Evolutionary conservation across 2,113 vertebrate genomes (phyloP), one percentile per base, ranked within the genome.

Genomic region (Montifringilla adamsi): DNA sequence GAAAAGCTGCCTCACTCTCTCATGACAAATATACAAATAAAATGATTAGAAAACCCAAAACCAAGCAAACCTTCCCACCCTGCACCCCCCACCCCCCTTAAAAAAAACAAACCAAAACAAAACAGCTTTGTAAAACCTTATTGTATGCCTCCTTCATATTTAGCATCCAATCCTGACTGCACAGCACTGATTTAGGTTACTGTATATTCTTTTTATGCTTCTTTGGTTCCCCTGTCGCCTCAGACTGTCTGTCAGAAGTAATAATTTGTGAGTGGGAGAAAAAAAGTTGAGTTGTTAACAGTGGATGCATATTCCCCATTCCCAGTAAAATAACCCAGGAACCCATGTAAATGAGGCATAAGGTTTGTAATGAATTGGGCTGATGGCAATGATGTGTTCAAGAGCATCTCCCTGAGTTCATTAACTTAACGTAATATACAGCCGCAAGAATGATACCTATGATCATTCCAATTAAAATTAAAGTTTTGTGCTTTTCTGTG

Each of bases 341-440:
- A 74, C 50, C 64, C 76, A 89, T 93, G 89, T 90, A 96, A 97
- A 98, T 97, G 95, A 97, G 62, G 77, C 91, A 94, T 94, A 90
- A 15, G 83, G 69, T 93, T 95, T 93, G 63, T 96, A 97, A 97
- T 94, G 95, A 96, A 97, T 91, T 95, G 87, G 85, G 81, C 63
- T 84, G 68, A 97, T 95, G 59, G 13, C 1, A 3, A 91, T 91
- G 81, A 96, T 95, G 84, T 97, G 80, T 95, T 97, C 90, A 96
- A 96, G 72, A 93, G 86, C 59, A 83, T 89, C 83, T 95, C 93
- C 91, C 86, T 64, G 95, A 91, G 92, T 96, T 97, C 97, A 97
- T 98, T 97, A 98, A 83, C 84, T 96, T 96, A 90, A 97, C 94
- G 91, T 87, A 94, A 90, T 95, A 90, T 62, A 91, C 69, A 91